A percentile compares a stretch with the other conserved stretches of the same genome.
phyloP scores from a whole-genome alignment of 2,113 vertebrate genomes.

The Bos taurus region DNA sequence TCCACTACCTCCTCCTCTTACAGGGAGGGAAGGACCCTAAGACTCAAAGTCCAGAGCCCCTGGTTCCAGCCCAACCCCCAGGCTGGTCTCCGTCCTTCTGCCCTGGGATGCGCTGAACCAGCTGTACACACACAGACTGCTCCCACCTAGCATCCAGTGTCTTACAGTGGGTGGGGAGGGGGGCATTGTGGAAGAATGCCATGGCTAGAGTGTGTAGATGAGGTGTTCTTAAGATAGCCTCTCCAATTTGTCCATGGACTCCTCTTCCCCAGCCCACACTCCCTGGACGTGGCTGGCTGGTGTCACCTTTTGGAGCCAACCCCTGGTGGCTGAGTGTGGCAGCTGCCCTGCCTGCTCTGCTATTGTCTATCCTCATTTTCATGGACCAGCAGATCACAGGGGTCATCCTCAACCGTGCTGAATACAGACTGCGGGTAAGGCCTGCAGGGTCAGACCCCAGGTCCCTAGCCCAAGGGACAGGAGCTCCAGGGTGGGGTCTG shows the following conservation, averaged over 20 bases:
- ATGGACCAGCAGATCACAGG: constrained; percentile 89
- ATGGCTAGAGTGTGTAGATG: neutral
- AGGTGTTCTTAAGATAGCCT: neutral
- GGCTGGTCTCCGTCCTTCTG: neutral
- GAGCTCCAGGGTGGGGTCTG: neutral
- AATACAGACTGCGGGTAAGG: constrained; percentile 82
- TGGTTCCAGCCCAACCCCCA: neutral
- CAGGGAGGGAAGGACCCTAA: neutral
- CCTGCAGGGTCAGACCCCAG: neutral
- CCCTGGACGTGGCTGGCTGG: constrained; percentile 77
- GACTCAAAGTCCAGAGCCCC: neutral
- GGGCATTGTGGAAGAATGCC: neutral
- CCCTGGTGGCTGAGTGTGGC: constrained; percentile 84
- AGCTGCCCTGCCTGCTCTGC: constrained; percentile 76
- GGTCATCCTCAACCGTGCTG: constrained; percentile 83
- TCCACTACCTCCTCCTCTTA: neutral
- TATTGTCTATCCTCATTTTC: constrained; percentile 86
- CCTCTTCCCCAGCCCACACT: constrained; percentile 56
- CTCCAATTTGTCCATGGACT: neutral
- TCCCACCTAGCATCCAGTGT: neutral
- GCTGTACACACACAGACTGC: neutral
- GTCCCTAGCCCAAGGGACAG: neutral
- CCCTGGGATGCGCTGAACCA: neutral
- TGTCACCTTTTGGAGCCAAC: constrained; percentile 81
- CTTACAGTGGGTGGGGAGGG: neutral